These are phyloP conservation scores for Drosophila albomicans DNA, from an alignment of 1,140 invertebrate genomes.

Conservation along the genomic window DNA sequence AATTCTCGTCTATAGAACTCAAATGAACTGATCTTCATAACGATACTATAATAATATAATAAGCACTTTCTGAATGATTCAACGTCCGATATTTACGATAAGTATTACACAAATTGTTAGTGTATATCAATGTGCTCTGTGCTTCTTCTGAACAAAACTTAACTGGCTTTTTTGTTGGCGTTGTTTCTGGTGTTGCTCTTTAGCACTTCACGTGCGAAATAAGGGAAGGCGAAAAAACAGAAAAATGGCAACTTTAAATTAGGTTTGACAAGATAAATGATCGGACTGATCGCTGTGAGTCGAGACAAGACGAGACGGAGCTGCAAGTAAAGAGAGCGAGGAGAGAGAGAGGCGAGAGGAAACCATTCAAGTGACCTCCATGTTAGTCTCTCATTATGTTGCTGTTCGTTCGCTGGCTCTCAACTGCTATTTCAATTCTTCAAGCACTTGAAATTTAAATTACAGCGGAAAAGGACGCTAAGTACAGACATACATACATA, in stretches of 20 bases:
- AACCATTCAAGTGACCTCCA: slow-evolving; percentile 32
- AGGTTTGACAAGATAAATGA: slow-evolving; percentile 80
- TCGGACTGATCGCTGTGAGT: slow-evolving; percentile 20
- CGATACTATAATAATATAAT: no score
- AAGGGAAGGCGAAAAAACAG: slow-evolving; percentile 33
- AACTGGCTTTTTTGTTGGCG: slow-evolving; percentile 49
- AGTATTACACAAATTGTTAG: not conserved
- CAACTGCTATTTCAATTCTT: slow-evolving; percentile 72
- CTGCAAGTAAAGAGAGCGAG: not conserved
- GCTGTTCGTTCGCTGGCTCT: slow-evolving; percentile 50
- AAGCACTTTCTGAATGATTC: no score
- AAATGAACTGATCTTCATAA: no score
- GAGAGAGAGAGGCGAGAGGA: not conserved
- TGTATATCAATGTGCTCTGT: slow-evolving; percentile 1
- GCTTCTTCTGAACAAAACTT: slow-evolving; percentile 9
- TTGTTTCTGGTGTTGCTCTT: slow-evolving; percentile 56
- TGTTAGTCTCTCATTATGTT: slow-evolving; percentile 63
- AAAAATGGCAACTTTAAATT: slow-evolving; percentile 68
- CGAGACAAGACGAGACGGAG: not conserved
- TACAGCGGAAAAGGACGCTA: slow-evolving; percentile 46
- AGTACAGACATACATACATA: slow-evolving; percentile 54
- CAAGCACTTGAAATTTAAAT: slow-evolving; percentile 27
- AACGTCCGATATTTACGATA: not conserved
- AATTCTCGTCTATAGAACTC: no score
- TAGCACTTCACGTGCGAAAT: slow-evolving; percentile 77